Evolutionary conservation across 1,140 invertebrate genomes (phyloP), one percentile per base, ranked within the genome.

Genomic region (Papilio helenus): DNA sequence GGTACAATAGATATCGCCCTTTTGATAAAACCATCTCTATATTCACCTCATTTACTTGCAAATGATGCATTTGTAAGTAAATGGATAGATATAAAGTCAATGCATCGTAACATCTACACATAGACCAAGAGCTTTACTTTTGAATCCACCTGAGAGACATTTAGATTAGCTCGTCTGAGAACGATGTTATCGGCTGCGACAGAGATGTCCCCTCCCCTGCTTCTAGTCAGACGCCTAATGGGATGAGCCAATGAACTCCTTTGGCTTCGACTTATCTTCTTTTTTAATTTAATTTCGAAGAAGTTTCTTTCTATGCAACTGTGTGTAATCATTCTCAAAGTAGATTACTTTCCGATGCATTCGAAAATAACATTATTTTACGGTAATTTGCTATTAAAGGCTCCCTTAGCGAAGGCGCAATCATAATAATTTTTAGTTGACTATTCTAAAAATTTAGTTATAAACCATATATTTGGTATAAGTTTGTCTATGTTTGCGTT

Each of bases 161-260:
- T 68, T 68, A 29, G 61, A 68, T 68, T 68, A 68, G 26, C 12
- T 68, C 61, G 61, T 68, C 61, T 68, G 61, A 29, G 26, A 68
- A 12, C 26, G 61, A 68, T 68, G 14, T 34, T 29, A 68, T 68
- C 61, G 12, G 23, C 61, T 29, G 5, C 51, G 18, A 55, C 51
- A 18, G 61, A 29, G 26, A 29, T 68, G 61, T 29, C 61, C 26
- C 26, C 61, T 68, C 61, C 23, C 61, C 58, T 26, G 58, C 23
- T 68, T 14, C 12, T 68, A 68, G 61, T 14, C 26, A 68, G 61
- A 68, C 58, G 55, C 20, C 20, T 68, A 68, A 68, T 68, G 14
- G 61, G 23, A 68, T 29, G 61, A 68, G 61, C 61, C 26, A 68
- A 68, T 29, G 61, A 68, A 68, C 61, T 68, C 61, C 10, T 68